A percentile compares a stretch with the other conserved stretches of the same genome.
phyloP scores from a whole-genome alignment of 2,888 invertebrate genomes.

The Deilephila porcellus region DNA sequence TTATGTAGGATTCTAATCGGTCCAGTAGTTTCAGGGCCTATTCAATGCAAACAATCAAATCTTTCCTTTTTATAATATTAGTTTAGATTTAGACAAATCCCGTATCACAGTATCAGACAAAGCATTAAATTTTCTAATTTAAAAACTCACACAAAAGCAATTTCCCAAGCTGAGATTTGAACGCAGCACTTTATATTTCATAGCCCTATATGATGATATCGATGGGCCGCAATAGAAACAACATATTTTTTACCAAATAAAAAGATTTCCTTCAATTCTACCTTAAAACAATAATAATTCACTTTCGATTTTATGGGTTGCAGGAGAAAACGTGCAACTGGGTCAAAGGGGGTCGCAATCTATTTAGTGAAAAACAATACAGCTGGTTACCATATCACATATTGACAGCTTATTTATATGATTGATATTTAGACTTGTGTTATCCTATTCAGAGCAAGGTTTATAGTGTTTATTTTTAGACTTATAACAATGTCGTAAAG shows the following conservation, averaged over 20 bases:
- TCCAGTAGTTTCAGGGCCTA: too few species aligned
- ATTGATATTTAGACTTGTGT: neutral
- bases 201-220: too few species aligned
- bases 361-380: slow-evolving; percentile 2
- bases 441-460: neutral
- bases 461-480: neutral
- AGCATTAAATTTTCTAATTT: too few species aligned
- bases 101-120: too few species aligned
- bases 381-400: slow-evolving; percentile 1
- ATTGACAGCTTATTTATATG: neutral
- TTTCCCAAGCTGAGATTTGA: too few species aligned
- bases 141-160: too few species aligned
- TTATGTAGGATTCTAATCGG: too few species aligned
- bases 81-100: too few species aligned
- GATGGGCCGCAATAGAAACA: neutral
- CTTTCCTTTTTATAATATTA: too few species aligned
- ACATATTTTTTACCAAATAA: neutral
- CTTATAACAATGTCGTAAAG: neutral
- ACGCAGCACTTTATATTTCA: too few species aligned
- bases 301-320: neutral
- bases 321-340: slow-evolving; percentile 21
- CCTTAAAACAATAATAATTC: neutral
- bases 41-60: too few species aligned
- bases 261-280: neutral
- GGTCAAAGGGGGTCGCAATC: slow-evolving; percentile 31